Base-by-base conservation (phyloP, 2,113 vertebrate species). In the Sander lucioperca region DNA sequence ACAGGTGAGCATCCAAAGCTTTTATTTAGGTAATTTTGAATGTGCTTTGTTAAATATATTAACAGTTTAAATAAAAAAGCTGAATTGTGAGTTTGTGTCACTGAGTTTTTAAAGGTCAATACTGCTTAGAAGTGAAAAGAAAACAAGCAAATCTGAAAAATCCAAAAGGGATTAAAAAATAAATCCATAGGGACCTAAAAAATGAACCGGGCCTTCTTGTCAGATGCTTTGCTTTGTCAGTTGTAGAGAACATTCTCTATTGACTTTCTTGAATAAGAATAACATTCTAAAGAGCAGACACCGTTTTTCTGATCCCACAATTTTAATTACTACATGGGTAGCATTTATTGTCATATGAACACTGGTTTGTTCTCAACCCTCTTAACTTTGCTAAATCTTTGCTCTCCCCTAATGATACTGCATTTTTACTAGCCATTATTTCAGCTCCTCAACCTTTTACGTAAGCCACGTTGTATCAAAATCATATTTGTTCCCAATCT, bases 401-500 rank as follows among this genome's bases (percentile, higher is more conserved):
- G 11, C 51, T 54, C 39, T 21, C 56, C 68, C 70, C 33, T 48
- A 57, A 67, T 73, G 19, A 63, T n/a, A n/a, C n/a, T n/a, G n/a
- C n/a, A n/a, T n/a, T n/a, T n/a, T n/a, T 50, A 76, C 30, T 63
- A 16, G 63, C 70, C 23, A 68, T 89, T 84, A 83, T 76, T 84
- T 83, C 50, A 67, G 58, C 79, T 51, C 9, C 71, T 65, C 21
- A 81, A 56, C 78, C 62, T 73, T 36, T 77, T 78, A 25, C 71
- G 80, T 67, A 54, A 84, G 61, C 63, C 18, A 70, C 19, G 33
- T 66, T 80, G 64, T 69, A 78, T 86, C 74, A 69, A 84, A 88
- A 83, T 83, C 83, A 51, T 36, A 79, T 76, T 74, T 63, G 59
- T 76, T 81, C 36, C 57, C 86, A 83, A 87, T 88, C 81, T 65